Evolutionary conservation across 2,888 invertebrate species (phyloP).

Genomic region (Melanchra persicariae): DNA sequence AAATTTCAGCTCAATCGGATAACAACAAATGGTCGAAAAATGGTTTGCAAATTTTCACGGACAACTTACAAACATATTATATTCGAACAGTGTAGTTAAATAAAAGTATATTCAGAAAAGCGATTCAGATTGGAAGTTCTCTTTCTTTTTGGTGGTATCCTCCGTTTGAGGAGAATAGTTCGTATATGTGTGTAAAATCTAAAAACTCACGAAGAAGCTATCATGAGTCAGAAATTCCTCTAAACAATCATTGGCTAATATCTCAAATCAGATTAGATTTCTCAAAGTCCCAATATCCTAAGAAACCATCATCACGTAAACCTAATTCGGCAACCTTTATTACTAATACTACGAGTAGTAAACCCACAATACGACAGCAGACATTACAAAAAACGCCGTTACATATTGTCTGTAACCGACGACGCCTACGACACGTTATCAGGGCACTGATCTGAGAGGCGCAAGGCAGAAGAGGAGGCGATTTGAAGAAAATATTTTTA

Average conservation of each 20-base stretch:
- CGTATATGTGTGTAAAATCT: no score
- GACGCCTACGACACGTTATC: conserved; percentile 63
- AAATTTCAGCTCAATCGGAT: no score
- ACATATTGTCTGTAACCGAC: conserved; percentile 58
- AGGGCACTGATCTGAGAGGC: conserved; percentile 44
- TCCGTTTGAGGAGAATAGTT: no score
- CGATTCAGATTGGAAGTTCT: no score
- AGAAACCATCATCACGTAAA: conserved; percentile 14
- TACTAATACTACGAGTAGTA: conserved; percentile 41
- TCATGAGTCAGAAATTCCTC: not conserved
- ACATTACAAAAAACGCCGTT: conserved; percentile 59
- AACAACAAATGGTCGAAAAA: no score
- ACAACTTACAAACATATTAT: no score
- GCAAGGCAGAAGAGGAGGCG: conserved; percentile 37
- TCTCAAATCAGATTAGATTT: conserved; percentile 2
- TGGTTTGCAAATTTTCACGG: no score
- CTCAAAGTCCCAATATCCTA: not conserved
- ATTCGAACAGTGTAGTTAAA: no score
- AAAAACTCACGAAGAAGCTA: not conserved
- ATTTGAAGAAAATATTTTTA: not conserved
- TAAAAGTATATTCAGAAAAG: no score
- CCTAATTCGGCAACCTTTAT: conserved; percentile 11
- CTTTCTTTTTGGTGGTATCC: no score
- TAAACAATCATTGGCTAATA: no score
- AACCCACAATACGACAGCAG: conserved; percentile 40